Base-by-base conservation (phyloP, 2,113 vertebrate genomes). In the Edolisoma coerulescens region DNA sequence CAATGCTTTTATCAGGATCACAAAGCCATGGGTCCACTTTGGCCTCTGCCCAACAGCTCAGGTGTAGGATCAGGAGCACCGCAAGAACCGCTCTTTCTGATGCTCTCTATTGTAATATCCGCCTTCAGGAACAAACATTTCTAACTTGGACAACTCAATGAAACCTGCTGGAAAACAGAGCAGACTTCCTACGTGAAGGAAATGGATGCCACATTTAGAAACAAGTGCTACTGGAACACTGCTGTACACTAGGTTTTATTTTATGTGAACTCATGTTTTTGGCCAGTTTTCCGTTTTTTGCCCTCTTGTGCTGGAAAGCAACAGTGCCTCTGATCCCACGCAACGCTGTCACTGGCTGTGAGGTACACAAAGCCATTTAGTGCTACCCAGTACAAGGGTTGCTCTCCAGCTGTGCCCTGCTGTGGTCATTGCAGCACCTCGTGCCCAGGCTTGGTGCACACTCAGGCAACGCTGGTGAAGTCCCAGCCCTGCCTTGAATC, bases 361-460 rank as follows among this genome's bases (percentile, higher is more conserved):
- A 84, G 84, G 63, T 16, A 37, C 81, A 87, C 41, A 35, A 74
- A 91, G 49, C 44, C 73, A 23, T 41, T 39, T n/a, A 75, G 47
- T 20, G 27, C 35, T 37, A 7, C 65, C 53, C 49, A 71, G 70
- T 47, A 32, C 16, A 44, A 37, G 50, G 69, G 49, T 83, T 78
- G 11, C 20, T 81, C 42, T 76, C 39, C 83, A 82, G 64, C 21
- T 37, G 32, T 78, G 52, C 53, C 60, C 60, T 52, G 42, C 59
- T 84, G 64, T 2, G 21, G 56, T 42, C 71, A 52, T 6, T 3
- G 7, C 71, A 84, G 60, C 64, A 52, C 32, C 73, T 82, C 1
- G 0, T 74, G 45, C 56, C 69, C 0, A 0, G 67, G 41, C 47
- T 90, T 47, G 83, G 67, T 2, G 0, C 22, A 37, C 0, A 4